Conservation (phyloP, 2,888 invertebrate genomes). For the Brachyopa scutellaris region DNA sequence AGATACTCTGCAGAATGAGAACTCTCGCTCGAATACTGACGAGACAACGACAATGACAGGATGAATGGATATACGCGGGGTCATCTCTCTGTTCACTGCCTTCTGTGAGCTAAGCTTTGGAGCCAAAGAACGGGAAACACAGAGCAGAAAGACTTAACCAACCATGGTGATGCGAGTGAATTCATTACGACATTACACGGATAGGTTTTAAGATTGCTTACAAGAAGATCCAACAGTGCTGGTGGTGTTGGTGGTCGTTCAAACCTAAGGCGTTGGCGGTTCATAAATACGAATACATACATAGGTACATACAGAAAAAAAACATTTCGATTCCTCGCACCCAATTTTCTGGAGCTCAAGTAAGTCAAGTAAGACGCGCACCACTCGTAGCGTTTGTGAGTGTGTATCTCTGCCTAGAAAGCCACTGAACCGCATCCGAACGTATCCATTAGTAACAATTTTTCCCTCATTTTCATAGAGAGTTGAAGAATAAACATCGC, state of each 20-base stretch:
- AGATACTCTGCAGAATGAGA: constrained; percentile 35
- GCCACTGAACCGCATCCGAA: constrained; percentile 73
- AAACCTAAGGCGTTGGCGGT: constrained; percentile 65
- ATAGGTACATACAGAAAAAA: not conserved
- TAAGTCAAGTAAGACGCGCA: constrained; percentile 70
- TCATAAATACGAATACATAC: constrained; percentile 41
- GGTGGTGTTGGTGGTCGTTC: constrained; percentile 5
- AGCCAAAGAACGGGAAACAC: constrained; percentile 24
- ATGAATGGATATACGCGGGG: constrained; percentile 49
- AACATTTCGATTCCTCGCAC: constrained; percentile 67
- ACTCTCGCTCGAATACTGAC: constrained; percentile 47
- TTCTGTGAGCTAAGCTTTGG: constrained; percentile 36
- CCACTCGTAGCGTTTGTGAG: constrained; percentile 31
- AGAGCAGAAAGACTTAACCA: constrained; percentile 53
- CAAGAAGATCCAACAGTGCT: constrained; percentile 9
- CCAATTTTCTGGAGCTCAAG: constrained; percentile 67
- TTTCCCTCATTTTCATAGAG: constrained; percentile 72
- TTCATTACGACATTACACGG: constrained; percentile 69
- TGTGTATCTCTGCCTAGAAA: constrained; percentile 69
- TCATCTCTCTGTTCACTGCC: constrained; percentile 34
- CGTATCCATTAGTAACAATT: constrained; percentile 72
- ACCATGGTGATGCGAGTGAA: constrained; percentile 70
- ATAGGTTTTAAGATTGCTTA: constrained; percentile 53
- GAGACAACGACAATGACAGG: constrained; percentile 8
- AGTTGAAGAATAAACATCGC: constrained; percentile 23